Evolutionary conservation across 92 coral and sea anemone species (phyloP), one percentile per base, ranked within the genome.

Genomic region (Epizoanthus rinbou): DNA sequence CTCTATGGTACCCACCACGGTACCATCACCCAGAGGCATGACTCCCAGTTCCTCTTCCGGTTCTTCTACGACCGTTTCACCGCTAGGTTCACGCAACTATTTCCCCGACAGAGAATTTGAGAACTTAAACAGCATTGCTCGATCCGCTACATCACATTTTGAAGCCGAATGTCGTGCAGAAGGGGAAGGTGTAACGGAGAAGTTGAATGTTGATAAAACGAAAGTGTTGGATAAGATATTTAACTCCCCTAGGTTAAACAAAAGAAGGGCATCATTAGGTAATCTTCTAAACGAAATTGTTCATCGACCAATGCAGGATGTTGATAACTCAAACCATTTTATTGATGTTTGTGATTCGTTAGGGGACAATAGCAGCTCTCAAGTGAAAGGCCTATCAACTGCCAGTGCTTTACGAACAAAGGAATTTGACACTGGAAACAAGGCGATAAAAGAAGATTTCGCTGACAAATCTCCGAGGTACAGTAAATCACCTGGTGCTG

Each of bases 221-320:
- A 67, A 67, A 14, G 7, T 33, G 47, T 67, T 67, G n/a, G 47
- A 67, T 19, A 67, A 67, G 73, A 17, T 67, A 67, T 67, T 67
- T 11, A 67, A 33, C 22, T 67, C 45, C 11, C 73, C 35, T 11
- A 31, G 10, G 50, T 14, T 71, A n/a, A 71, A 45, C 23, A 43
- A 13, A 3, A 19, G 58, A 47, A 71, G 76, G 56, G 21, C 3
- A 19, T 71, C 76, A 21, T n/a, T 71, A 45, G 19, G 15, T 71
- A 56, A 22, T n/a, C 37, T 47, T 71, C 57, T 47, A 8, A 41
- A 45, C 7, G 18, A 19, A 7, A 71, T 23, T 24, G 73, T 25
- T 5, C 16, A 23, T 31, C 45, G 14, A 39, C 17, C 33, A n/a
- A 56, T 19, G 22, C 57, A n/a, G 25, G 17, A 47, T 47, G 52